Conservation (phyloP, 1,140 invertebrate genomes). For the Nautilus pompilius region DNA sequence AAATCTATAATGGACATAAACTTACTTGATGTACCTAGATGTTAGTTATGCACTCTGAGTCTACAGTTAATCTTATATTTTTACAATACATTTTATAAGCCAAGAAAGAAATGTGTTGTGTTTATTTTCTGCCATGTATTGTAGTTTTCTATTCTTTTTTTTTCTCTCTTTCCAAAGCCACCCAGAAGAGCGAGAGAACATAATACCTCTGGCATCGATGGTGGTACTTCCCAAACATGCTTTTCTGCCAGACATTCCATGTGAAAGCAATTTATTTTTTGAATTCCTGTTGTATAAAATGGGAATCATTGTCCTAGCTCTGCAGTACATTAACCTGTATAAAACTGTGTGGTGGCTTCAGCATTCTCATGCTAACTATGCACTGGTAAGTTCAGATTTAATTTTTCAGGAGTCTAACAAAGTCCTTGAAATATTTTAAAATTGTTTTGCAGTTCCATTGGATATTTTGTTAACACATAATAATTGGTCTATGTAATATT, state of each 20-base stretch:
- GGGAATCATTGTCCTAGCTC: slow-evolving; percentile 65
- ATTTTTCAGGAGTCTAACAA: background rate
- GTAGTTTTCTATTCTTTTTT: slow-evolving; percentile 7
- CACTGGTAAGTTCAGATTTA: slow-evolving; percentile 68
- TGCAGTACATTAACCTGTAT: slow-evolving; percentile 94
- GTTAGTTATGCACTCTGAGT: background rate
- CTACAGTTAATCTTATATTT: background rate
- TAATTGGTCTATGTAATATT: too few species aligned
- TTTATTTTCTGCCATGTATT: background rate
- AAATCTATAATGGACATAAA: background rate
- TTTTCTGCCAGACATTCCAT: slow-evolving; percentile 72
- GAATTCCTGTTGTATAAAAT: slow-evolving; percentile 79
- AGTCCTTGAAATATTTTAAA: too few species aligned
- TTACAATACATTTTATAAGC: background rate
- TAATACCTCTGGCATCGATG: slow-evolving; percentile 44
- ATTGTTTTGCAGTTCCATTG: too few species aligned
- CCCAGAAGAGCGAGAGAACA: slow-evolving; percentile 39
- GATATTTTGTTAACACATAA: too few species aligned
- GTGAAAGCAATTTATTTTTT: slow-evolving; percentile 79
- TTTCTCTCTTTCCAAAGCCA: too few species aligned
- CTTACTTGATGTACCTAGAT: background rate
- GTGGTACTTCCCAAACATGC: slow-evolving; percentile 47
- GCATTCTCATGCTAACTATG: slow-evolving; percentile 82
- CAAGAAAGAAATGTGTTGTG: background rate
- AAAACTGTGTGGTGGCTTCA: slow-evolving; percentile 96